Base-by-base conservation (phyloP, 2,797 vertebrate species). In the Sebastes cheni region DNA sequence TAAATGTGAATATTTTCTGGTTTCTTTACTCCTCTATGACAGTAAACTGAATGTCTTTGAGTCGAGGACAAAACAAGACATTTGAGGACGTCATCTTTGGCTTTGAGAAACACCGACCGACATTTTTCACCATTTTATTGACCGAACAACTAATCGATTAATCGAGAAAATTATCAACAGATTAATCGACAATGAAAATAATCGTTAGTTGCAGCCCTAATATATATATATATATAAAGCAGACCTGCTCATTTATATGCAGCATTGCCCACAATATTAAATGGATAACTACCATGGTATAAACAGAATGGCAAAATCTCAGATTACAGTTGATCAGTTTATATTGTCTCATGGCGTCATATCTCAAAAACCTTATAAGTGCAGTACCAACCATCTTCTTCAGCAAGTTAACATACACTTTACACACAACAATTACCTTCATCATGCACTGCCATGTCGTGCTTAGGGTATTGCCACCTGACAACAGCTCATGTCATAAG, bases 401-500 rank as follows among this genome's bases (percentile, higher is more conserved):
- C 4, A 56, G 14, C 5, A 11, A 32, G 39, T 22, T 23, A 61
- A 39, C 46, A 34, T 46, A 60, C 42, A 72, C 13, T 13, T 62
- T 8, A 36, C 34, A 36, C 34, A 12, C 16, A 62, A 3, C 23
- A 25, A 23, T 59, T 22, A 39, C 13, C 30, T 20, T 25, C 32
- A 69, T 60, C 20, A 30, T 55, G 20, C 66, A 66, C 32, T 32
- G 6, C 14, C 36, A 22, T 60, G 42, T 46, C 9, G 14, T 30
- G 25, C 7, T 62, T 13, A 54, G 12, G 22, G 11, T 50, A 32
- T 72, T 80, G 58, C 27, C 66, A 72, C 8, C 50, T 52, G 42
- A 79, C 46, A 58, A 10, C 30, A 70, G 64, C 30, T 73, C 27
- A 67, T 73, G 55, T 52, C 52, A 81, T 25, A 9, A 75, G n/a